Conservation (phyloP, 2,888 invertebrate genomes). For the Beris morrisii region DNA sequence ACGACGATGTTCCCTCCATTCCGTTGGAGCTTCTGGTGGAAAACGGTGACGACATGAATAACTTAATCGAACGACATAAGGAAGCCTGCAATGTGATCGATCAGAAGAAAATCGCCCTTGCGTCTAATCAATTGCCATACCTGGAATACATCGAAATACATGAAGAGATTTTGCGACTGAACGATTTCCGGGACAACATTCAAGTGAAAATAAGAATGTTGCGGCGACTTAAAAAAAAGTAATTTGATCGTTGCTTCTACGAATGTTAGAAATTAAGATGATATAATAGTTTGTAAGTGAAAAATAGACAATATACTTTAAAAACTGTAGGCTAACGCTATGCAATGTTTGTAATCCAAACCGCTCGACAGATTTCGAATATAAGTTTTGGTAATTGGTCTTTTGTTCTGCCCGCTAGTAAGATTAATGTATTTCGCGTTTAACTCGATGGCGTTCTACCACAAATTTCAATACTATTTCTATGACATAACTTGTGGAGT, state of each 20-base stretch:
- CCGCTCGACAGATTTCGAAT: too few species aligned
- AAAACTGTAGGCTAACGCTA: too few species aligned
- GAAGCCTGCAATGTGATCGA: conserved; percentile 27
- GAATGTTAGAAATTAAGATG: too few species aligned
- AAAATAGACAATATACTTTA: neutral
- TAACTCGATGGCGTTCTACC: too few species aligned
- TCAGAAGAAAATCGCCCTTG: conserved; percentile 20
- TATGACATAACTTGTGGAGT: too few species aligned
- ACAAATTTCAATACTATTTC: too few species aligned
- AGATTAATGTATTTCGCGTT: too few species aligned
- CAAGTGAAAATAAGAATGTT: conserved; percentile 24
- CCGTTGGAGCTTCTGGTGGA: neutral
- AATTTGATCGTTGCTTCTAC: neutral
- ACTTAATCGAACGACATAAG: conserved; percentile 16
- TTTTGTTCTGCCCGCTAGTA: too few species aligned
- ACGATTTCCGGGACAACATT: conserved; percentile 20
- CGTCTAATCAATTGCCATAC: conserved; percentile 27
- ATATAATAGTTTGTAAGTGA: neutral
- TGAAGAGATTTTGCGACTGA: conserved; percentile 32
- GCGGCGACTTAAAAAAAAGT: conserved; percentile 11
- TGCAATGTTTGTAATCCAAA: too few species aligned
- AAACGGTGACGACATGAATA: conserved; percentile 2
- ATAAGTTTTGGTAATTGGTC: too few species aligned
- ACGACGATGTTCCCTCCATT: neutral
- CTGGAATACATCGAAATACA: conserved; percentile 35